These are phyloP conservation scores for Sepiola atlantica DNA, from an alignment of 2,888 invertebrate genomes.

Conservation along the genomic window DNA sequence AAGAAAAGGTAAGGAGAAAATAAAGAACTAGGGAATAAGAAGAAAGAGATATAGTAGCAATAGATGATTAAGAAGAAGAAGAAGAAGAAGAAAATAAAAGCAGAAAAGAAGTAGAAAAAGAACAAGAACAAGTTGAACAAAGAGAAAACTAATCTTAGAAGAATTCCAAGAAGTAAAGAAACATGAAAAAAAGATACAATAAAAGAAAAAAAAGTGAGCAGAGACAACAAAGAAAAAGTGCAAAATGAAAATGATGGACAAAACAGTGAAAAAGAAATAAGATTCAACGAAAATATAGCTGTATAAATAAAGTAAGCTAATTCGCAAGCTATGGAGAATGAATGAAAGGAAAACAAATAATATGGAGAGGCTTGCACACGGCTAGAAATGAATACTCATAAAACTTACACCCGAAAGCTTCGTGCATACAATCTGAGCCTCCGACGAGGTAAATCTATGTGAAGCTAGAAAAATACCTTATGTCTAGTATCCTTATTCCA, in stretches of 20 bases:
- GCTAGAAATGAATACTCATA: too few relatives aligned
- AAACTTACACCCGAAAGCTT: too few relatives aligned
- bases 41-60: not conserved
- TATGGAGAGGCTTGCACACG: too few relatives aligned
- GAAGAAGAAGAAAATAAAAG: too few relatives aligned
- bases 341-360: not conserved
- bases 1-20: not conserved
- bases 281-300: not conserved
- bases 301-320: not conserved
- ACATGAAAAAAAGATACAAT: not conserved
- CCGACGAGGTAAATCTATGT: too few relatives aligned
- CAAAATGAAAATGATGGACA: too few relatives aligned
- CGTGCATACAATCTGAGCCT: too few relatives aligned
- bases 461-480: too few relatives aligned
- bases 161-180: not conserved
- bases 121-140: not conserved
- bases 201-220: not conserved
- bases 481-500: too few relatives aligned
- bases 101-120: not conserved
- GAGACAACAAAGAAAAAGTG: too few relatives aligned
- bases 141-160: not conserved
- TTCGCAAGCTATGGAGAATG: rapidly evolving
- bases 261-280: not conserved
- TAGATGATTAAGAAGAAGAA: too few relatives aligned
- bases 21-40: not conserved